Evolutionary conservation across 2,113 vertebrate species (phyloP).

Genomic region (Laticauda colubrina): DNA sequence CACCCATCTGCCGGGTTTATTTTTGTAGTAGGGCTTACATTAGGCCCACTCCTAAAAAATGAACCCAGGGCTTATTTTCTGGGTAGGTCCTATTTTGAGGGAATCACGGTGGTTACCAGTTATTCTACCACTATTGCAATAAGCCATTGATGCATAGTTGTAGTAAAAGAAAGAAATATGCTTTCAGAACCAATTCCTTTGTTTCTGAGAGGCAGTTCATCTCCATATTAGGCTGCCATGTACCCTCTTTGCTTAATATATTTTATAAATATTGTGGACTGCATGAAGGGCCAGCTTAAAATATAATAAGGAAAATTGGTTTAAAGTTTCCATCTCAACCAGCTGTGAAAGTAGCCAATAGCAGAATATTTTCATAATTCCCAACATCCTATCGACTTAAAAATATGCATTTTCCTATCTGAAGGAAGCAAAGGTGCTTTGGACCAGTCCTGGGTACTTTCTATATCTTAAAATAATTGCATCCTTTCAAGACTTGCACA

Average conservation of each 20-base stretch:
- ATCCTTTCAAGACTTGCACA: neutral
- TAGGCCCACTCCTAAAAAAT: no score
- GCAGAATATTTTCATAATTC: neutral
- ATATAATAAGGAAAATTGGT: neutral
- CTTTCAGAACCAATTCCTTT: neutral
- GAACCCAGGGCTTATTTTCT: no score
- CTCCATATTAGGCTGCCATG: neutral
- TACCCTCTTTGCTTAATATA: neutral
- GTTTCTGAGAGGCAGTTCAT: neutral
- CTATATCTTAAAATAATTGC: neutral
- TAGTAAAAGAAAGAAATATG: neutral
- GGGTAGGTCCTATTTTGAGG: no score
- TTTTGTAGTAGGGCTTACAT: no score
- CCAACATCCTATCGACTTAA: neutral
- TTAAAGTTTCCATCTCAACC: no score
- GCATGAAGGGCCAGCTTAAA: neutral
- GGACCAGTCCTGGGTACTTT: neutral
- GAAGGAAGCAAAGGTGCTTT: neutral
- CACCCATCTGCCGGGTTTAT: no score
- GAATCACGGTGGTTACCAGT: neutral
- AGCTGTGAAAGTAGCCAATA: neutral
- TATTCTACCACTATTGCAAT: conserved; percentile 1
- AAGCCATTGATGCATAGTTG: conserved; percentile 9
- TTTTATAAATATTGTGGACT: neutral
- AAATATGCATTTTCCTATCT: neutral